Percentiles rank a stretch among this genome's conserved stretches.
Evolutionary conservation across 2,888 invertebrate species (phyloP).

Genomic region (Dasypolia templi): DNA sequence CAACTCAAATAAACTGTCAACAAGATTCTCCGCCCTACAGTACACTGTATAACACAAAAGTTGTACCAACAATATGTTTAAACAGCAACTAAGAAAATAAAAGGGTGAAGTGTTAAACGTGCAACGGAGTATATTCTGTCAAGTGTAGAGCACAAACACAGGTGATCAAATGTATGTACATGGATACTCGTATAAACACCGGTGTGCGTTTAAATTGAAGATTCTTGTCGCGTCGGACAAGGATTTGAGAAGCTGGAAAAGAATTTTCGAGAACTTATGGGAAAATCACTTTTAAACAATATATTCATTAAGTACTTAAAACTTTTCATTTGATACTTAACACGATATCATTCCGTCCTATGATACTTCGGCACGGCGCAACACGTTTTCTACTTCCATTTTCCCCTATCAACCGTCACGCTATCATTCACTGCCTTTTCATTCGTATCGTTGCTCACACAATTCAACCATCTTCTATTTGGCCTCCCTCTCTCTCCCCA

Average conservation of each 20-base stretch:
- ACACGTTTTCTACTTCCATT: background rate
- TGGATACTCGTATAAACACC: slow-evolving; percentile 75
- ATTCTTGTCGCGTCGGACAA: slow-evolving; percentile 70
- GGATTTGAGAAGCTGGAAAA: slow-evolving; percentile 13
- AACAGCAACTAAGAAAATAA: slow-evolving; percentile 55
- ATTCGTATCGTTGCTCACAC: no score
- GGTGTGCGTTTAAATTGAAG: slow-evolving; percentile 77
- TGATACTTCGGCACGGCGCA: background rate
- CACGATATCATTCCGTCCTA: no score
- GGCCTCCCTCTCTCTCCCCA: background rate
- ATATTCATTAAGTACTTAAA: background rate
- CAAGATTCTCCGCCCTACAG: slow-evolving; percentile 5
- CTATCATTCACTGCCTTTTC: background rate
- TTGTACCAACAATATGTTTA: slow-evolving; percentile 44
- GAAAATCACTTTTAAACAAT: background rate
- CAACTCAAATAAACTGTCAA: slow-evolving; percentile 17
- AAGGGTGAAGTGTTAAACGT: slow-evolving; percentile 48
- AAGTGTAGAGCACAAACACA: slow-evolving; percentile 64
- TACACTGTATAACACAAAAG: slow-evolving; percentile 12
- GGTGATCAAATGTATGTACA: slow-evolving; percentile 78
- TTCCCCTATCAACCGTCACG: background rate
- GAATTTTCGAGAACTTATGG: background rate
- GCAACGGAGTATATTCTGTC: slow-evolving; percentile 32
- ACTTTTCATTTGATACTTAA: background rate
- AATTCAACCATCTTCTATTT: background rate